Base-by-base conservation (phyloP, 2,113 vertebrate species). In the Alces alces region DNA sequence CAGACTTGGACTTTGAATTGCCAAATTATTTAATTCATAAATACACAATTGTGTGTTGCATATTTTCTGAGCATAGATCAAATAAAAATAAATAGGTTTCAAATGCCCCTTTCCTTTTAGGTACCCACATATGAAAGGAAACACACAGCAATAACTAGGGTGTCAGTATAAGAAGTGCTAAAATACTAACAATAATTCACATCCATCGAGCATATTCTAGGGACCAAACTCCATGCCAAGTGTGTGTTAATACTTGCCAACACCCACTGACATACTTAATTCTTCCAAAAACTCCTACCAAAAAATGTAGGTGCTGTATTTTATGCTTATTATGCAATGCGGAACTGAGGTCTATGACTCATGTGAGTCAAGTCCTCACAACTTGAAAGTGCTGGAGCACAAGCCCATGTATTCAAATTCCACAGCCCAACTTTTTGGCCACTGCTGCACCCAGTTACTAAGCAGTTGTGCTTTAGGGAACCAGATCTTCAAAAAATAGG, bases 181-280 rank as follows among this genome's bases (percentile, higher is more conserved):
- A 43, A 70, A 60, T 1, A 47, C 28, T 54, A 30, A 64, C 7
- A 39, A 15, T 9, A 57, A 88, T 61, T 97, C 27, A 94, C 2
- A 54, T 36, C 25, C 30, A n/a, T 0, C 0, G 27, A 76, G 17
- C n/a, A 28, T 0, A 12, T 39, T n/a, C 8, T 17, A 47, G 2
- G 57, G 73, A 36, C 47, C 39, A 50, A 50, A 11, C 7, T 95
- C 16, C 33, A 76, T 45, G 39, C 61, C 30, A 66, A 60, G 55
- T 70, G 66, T 39, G 66, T 70, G 66, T 0, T 28, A 36, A 45
- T 14, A 2, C 2, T 14, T 36, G 54, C 39, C 89, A 60, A 30
- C 43, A 36, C 17, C 45, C 27, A 64, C 2, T 2, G 0, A 27
- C 8, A 23, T 64, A 60, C 25, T 84, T 47, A 54, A 54, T 2